Evolutionary conservation across 35 echinoderm and acorn worm species (phyloP).

Genomic region (Eucidaris tribuloides): DNA sequence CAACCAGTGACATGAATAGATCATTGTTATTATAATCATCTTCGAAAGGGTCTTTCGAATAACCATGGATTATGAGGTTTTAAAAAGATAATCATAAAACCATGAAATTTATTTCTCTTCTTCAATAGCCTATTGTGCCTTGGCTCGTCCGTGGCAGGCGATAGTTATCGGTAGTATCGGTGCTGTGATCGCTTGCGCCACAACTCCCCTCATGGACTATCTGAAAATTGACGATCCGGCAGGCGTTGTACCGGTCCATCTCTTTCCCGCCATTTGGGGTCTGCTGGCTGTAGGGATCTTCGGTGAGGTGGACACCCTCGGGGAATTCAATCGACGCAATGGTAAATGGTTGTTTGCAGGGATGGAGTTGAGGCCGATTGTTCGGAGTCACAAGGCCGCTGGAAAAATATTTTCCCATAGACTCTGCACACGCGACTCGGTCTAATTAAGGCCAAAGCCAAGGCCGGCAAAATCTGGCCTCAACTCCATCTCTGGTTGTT

Average conservation of each 20-base stretch:
- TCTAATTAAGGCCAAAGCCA: neutral
- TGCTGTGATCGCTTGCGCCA: conserved; percentile 49
- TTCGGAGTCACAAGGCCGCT: neutral
- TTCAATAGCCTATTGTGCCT: conserved; percentile 75
- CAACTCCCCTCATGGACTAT: conserved; percentile 36
- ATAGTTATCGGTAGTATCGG: conserved; percentile 75
- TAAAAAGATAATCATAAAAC: too few species aligned
- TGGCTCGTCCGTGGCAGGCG: conserved; percentile 76
- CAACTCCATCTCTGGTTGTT: neutral
- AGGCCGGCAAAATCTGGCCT: too few species aligned
- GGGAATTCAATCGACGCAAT: conserved; percentile 32
- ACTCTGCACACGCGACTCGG: neutral
- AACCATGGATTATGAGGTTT: too few species aligned
- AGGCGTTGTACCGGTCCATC: conserved; percentile 83
- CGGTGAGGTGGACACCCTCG: conserved; percentile 57
- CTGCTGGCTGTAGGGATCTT: conserved; percentile 85
- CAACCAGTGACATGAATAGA: too few species aligned
- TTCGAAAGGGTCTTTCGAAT: too few species aligned
- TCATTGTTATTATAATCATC: too few species aligned
- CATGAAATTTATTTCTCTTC: too few species aligned
- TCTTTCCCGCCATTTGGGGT: conserved; percentile 65
- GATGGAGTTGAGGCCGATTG: neutral
- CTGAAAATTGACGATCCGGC: conserved; percentile 85
- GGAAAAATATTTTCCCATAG: neutral
- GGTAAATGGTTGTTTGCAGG: conserved; percentile 38